These are phyloP conservation scores for Peribatodes rhomboidaria DNA, from an alignment of 2,888 invertebrate genomes.

Conservation along the genomic window DNA sequence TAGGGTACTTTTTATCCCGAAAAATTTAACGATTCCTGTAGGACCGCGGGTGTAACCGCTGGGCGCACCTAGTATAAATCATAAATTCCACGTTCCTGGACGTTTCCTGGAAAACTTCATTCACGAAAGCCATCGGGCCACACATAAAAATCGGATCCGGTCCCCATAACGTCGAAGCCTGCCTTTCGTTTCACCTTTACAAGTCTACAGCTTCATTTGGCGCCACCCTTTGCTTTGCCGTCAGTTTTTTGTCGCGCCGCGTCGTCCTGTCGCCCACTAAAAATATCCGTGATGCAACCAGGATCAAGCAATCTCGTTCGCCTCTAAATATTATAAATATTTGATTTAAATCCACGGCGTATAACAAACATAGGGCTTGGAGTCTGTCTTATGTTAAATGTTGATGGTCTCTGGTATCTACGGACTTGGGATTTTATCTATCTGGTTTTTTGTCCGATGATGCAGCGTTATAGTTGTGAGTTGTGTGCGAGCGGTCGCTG, in stretches of 20 bases:
- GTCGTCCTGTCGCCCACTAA: slow-evolving; percentile 75
- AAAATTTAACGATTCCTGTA: too few relatives aligned
- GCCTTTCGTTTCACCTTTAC: slow-evolving; percentile 56
- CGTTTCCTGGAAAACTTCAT: slow-evolving; percentile 21
- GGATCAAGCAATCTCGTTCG: slow-evolving; percentile 63
- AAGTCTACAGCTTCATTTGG: slow-evolving; percentile 65
- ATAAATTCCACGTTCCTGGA: background rate
- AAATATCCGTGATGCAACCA: slow-evolving; percentile 81
- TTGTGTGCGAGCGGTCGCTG: background rate
- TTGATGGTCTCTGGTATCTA: slow-evolving; percentile 25
- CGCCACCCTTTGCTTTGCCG: slow-evolving; percentile 72
- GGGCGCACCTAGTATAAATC: too few relatives aligned
- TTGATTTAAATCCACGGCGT: slow-evolving; percentile 68
- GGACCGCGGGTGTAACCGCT: too few relatives aligned
- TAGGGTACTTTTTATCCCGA: too few relatives aligned
- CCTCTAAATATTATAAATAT: slow-evolving; percentile 77
- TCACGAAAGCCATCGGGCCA: slow-evolving; percentile 17
- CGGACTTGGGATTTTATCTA: slow-evolving; percentile 24
- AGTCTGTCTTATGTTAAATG: slow-evolving; percentile 35
- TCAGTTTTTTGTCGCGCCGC: slow-evolving; percentile 73
- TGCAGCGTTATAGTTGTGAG: slow-evolving; percentile 1
- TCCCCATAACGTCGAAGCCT: slow-evolving; percentile 18
- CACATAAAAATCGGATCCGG: slow-evolving; percentile 29
- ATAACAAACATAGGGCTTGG: slow-evolving; percentile 22
- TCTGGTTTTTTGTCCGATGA: slow-evolving; percentile 27